A percentile compares a stretch with the other conserved stretches of the same genome.
These are phyloP conservation scores for Pheosia tremula DNA, from an alignment of 2,888 invertebrate species.

Conservation along the genomic window DNA sequence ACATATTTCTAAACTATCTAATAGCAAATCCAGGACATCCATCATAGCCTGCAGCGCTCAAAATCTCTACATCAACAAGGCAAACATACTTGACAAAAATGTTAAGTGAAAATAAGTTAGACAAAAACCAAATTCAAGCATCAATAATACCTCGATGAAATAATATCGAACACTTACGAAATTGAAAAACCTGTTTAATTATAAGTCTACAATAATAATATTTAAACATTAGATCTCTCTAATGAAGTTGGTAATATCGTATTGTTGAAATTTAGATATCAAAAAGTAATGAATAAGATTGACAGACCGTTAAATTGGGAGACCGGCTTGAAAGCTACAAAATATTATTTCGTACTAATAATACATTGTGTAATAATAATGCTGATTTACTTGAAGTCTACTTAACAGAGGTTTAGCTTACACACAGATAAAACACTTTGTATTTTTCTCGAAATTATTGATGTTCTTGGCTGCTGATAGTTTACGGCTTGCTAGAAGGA, in stretches of 20 bases:
- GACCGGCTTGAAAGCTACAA: not conserved
- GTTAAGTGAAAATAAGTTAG: not conserved
- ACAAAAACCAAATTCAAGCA: not conserved
- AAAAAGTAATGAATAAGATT: conserved; percentile 5
- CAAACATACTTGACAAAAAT: no score
- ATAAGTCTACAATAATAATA: not conserved
- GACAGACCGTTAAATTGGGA: conserved; percentile 4
- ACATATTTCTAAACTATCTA: no score
- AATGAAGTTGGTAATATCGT: conserved; percentile 1
- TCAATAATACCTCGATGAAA: not conserved
- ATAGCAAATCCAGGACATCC: no score
- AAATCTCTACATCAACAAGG: no score
- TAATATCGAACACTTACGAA: not conserved
- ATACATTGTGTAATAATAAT: no score
- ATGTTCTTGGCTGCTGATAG: no score
- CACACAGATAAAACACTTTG: no score
- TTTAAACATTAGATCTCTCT: not conserved
- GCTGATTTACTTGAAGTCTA: no score
- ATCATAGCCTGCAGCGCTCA: no score
- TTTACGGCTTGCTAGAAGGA: no score
- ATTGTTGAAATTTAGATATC: conserved; percentile 1
- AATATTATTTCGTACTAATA: not conserved
- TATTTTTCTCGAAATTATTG: no score
- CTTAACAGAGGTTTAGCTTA: no score
- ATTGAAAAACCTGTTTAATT: not conserved